Evolutionary conservation across 2,888 invertebrate species (phyloP), one percentile per base, ranked within the genome.

Genomic region (Tetropium fuscum): DNA sequence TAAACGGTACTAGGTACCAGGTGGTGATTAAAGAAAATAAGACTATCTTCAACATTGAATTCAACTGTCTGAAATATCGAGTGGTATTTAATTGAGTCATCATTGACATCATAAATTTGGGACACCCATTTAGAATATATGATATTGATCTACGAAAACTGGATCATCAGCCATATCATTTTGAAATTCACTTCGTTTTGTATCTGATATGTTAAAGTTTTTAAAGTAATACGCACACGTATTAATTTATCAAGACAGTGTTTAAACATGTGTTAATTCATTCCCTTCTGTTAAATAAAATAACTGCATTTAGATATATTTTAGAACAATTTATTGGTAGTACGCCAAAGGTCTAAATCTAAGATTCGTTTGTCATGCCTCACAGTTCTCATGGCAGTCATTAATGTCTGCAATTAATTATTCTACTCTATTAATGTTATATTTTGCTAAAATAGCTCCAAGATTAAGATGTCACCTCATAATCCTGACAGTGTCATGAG

Each of bases 391-490:
- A n/a, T n/a, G n/a, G n/a, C n/a, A n/a, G n/a, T n/a, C n/a, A n/a
- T n/a, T n/a, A n/a, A n/a, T n/a, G n/a, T n/a, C n/a, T n/a, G n/a
- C n/a, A n/a, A n/a, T n/a, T n/a, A n/a, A n/a, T n/a, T n/a, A n/a
- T n/a, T n/a, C n/a, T n/a, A n/a, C n/a, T n/a, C n/a, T n/a, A n/a
- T n/a, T n/a, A n/a, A n/a, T n/a, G n/a, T n/a, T n/a, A n/a, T n/a
- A n/a, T n/a, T n/a, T n/a, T n/a, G n/a, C n/a, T n/a, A n/a, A n/a
- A n/a, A n/a, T n/a, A n/a, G n/a, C n/a, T n/a, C n/a, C 41, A 22
- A 34, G 47, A 54, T 45, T 45, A 44, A 54, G 45, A 3, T 40
- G 34, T 43, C 34, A n/a, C 15, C 34, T 41, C n/a, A 44, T 43
- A 49, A 25, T 36, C 36, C 36, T 36, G 36, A 43, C 16, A 10